Conservation (phyloP, 2,888 invertebrate genomes). For the Agrotis segetum region DNA sequence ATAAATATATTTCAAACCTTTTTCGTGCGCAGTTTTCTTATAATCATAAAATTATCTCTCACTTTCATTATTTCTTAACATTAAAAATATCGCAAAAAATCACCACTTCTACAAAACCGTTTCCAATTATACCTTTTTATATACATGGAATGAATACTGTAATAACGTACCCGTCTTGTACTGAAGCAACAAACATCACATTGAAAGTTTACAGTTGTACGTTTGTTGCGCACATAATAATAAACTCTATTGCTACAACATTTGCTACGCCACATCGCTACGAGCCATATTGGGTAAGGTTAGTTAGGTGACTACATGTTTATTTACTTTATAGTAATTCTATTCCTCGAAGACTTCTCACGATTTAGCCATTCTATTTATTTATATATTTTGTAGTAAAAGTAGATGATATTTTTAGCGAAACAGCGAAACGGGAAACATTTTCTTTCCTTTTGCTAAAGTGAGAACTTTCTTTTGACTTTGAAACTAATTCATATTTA, state of each 20-base stretch:
- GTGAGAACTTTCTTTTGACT: constrained; percentile 29
- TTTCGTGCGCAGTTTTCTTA: not conserved
- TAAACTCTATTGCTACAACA: constrained; percentile 33
- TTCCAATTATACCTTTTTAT: not conserved
- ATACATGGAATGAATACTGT: not conserved
- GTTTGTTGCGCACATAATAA: constrained; percentile 23
- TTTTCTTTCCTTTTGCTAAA: constrained; percentile 6
- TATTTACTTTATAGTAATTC: constrained; percentile 10
- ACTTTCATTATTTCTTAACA: no score
- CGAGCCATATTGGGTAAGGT: constrained; percentile 49
- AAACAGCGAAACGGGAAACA: constrained; percentile 33
- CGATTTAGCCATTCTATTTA: constrained; percentile 30
- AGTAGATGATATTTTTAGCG: not conserved
- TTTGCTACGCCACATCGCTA: constrained; percentile 41
- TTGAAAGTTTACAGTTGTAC: constrained; percentile 24
- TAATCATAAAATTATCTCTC: not conserved
- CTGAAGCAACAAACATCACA: constrained; percentile 14
- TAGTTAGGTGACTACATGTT: constrained; percentile 28
- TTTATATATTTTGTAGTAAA: constrained; percentile 13
- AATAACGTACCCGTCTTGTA: constrained; percentile 9
- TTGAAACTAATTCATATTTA: not conserved
- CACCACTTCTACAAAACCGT: not conserved
- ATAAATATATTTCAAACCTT: no score
- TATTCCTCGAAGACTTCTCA: constrained; percentile 36
- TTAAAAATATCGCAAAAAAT: not conserved